Conservation (phyloP, 2,113 vertebrate species). For the Toxotes jaculatrix region DNA sequence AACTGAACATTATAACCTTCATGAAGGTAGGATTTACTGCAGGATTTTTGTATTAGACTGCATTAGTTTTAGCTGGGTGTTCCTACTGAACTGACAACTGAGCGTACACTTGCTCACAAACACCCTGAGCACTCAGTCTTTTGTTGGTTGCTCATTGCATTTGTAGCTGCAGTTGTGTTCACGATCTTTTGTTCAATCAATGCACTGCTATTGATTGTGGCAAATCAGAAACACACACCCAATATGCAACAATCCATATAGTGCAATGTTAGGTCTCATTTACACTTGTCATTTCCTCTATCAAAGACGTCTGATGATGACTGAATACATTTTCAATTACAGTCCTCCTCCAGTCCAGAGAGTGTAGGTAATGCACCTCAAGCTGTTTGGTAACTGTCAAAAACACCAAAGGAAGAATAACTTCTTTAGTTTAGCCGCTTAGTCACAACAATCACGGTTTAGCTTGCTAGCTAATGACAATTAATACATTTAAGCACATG, state of each 20-base stretch:
- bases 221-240: slow-evolving; percentile 16
- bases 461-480: not conserved
- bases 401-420: not conserved
- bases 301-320: not conserved
- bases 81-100: no score
- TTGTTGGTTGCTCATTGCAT: not conserved
- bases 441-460: not conserved
- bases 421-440: no score
- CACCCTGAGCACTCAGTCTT: not conserved
- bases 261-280: not conserved
- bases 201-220: slow-evolving; percentile 9
- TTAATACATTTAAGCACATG: not conserved
- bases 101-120: not conserved
- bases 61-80: no score
- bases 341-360: not conserved
- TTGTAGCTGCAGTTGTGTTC: slow-evolving; percentile 1
- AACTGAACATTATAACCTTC: not conserved
- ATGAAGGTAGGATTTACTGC: not conserved
- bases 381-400: not conserved
- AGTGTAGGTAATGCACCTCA: not conserved
- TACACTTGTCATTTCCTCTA: not conserved
- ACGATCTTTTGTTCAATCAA: slow-evolving; percentile 38
- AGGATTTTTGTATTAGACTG: no score
- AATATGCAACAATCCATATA: not conserved
- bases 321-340: not conserved